Percentiles rank a stretch among this genome's conserved stretches.
Evolutionary conservation across 2,113 vertebrate genomes (phyloP).

Genomic region (Calypte anna): DNA sequence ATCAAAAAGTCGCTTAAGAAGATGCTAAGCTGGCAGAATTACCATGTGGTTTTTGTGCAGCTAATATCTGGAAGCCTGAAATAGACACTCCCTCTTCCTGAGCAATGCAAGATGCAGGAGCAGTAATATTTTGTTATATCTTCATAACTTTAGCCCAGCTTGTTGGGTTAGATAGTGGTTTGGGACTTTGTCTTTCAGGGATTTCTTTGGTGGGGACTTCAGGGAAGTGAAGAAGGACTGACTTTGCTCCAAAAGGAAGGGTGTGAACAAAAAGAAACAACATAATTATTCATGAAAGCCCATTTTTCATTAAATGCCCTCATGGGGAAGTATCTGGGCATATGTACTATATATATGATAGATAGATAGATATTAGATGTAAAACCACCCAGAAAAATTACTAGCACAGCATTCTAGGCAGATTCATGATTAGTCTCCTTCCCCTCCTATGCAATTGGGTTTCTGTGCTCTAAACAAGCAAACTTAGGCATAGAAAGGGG

Average conservation of each 20-base stretch:
- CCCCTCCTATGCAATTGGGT: not conserved
- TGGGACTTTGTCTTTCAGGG: not conserved
- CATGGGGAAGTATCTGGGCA: not conserved
- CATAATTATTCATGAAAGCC: not conserved
- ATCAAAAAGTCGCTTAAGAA: not conserved
- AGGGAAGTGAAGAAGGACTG: not conserved
- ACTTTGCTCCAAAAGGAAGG: not conserved
- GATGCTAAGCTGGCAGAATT: not conserved
- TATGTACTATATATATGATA: not conserved
- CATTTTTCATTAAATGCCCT: not conserved
- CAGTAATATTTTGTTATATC: not conserved
- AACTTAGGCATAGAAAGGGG: not conserved
- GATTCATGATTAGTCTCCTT: not conserved
- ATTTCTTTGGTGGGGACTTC: not conserved
- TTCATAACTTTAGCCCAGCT: not conserved
- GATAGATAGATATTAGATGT: not conserved
- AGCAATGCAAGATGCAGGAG: not conserved
- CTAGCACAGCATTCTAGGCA: not conserved
- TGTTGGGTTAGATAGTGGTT: not conserved
- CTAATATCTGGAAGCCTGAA: not conserved
- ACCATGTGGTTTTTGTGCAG: not conserved
- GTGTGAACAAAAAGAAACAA: not conserved
- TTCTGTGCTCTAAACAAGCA: not conserved
- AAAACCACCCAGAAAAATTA: not conserved
- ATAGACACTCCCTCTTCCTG: not conserved